Base-by-base conservation (phyloP, 2,797 vertebrate species). In the Vespertilio murinus region DNA sequence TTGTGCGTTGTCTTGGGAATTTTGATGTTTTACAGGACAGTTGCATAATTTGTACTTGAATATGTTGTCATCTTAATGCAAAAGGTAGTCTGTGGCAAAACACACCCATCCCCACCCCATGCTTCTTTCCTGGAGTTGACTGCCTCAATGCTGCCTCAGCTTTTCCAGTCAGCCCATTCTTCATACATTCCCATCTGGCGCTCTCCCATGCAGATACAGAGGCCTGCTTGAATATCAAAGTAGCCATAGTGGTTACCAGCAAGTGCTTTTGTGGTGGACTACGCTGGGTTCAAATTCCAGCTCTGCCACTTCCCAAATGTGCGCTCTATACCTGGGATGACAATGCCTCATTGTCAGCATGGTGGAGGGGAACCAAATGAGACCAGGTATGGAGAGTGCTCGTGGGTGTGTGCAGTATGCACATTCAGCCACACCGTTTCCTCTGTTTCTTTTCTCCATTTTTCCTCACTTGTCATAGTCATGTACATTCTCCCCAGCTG, bases 381-480 rank as follows among this genome's bases (percentile, higher is more conserved):
- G 38, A 42, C n/a, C 73, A 88, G 49, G 25, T 71, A 86, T 59
- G 35, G 35, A 8, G 42, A 86, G 20, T 86, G 70, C 47, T 59
- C 86, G 70, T 88, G 59, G 33, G 49, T 91, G 35, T 65, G 40
- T 65, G 67, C 28, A 61, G 42, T 67, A 65, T 77, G 23, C 40
- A 67, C 23, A 89, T 83, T 90, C 17, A 20, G 71, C 56, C 40
- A 33, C 13, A 42, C 40, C 22, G n/a, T 78, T 89, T 71, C 30
- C 69, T 90, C 33, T 80, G 14, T 78, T 86, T 93, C 30, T 54
- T 86, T 42, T 52, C n/a, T 64, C 65, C 33, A 40, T 93, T 86
- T 94, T n/a, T 83, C 73, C n/a, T 45, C 77, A 61, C 38, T 96
- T 87, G 40, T 88, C 52, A 87, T 22, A 56, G 74, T 80, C 35